phyloP scores from a whole-genome alignment of 2,888 invertebrate species.

The Drosophila villosipedis region DNA sequence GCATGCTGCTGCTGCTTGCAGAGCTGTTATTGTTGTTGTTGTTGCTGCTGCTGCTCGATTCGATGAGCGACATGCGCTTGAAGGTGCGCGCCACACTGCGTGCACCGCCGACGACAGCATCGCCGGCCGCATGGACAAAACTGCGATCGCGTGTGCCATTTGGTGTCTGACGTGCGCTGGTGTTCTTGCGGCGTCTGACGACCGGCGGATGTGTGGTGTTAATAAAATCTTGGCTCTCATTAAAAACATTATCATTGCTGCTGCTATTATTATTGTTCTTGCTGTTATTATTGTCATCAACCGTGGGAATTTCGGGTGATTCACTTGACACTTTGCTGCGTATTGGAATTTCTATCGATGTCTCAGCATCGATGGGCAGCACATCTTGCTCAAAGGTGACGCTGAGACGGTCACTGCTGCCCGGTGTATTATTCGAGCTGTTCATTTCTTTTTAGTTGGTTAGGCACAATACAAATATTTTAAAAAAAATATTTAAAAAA shows the following conservation, averaged over 20 bases:
- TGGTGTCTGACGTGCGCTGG: slow-evolving; percentile 1
- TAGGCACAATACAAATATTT: neutral
- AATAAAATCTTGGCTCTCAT: slow-evolving; percentile 21
- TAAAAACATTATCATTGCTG: slow-evolving; percentile 7
- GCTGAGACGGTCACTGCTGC: slow-evolving; percentile 31
- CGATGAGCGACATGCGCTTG: slow-evolving; percentile 67
- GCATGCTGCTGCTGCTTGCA: slow-evolving; percentile 7
- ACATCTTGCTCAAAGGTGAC: slow-evolving; percentile 50
- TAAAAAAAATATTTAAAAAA: neutral
- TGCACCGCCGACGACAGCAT: slow-evolving; percentile 59
- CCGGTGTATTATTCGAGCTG: slow-evolving; percentile 12
- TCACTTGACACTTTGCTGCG: slow-evolving; percentile 1
- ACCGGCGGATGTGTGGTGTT: slow-evolving; percentile 39
- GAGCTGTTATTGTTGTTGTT: neutral
- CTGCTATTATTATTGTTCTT: neutral
- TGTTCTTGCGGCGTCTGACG: slow-evolving; percentile 42
- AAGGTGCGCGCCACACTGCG: slow-evolving; percentile 56
- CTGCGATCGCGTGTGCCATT: slow-evolving; percentile 47
- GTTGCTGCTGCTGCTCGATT: slow-evolving; percentile 45
- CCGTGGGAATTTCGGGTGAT: neutral
- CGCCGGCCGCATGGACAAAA: slow-evolving; percentile 48
- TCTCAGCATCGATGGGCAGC: neutral
- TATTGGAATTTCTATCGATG: neutral
- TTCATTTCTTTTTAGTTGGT: slow-evolving; percentile 25
- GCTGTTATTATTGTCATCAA: slow-evolving; percentile 30